Evolutionary conservation across 2,797 vertebrate species (phyloP).

Genomic region (Merluccius polli): DNA sequence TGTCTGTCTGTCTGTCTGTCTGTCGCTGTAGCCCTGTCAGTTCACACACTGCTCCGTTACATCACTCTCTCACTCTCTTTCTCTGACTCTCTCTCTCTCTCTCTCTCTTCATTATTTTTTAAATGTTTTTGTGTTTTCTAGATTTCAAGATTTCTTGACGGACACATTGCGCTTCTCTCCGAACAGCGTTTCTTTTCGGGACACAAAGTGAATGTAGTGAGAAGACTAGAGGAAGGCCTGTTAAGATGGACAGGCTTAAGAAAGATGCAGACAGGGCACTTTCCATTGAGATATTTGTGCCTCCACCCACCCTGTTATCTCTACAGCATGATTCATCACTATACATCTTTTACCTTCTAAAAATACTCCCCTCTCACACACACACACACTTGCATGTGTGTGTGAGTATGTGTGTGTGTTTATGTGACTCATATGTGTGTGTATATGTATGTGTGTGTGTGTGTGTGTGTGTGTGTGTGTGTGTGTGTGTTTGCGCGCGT

Average conservation of each 20-base stretch:
- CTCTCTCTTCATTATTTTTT: slow-evolving; percentile 27
- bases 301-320: not conserved
- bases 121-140: not conserved
- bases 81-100: slow-evolving; percentile 16
- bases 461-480: not conserved
- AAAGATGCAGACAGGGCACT: too few relatives aligned
- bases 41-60: not conserved
- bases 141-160: not conserved
- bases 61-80: slow-evolving; percentile 17
- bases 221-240: too few relatives aligned
- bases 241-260: too few relatives aligned
- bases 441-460: not conserved
- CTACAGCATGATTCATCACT: not conserved
- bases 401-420: not conserved
- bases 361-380: not conserved
- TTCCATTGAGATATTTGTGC: not conserved
- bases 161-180: not conserved
- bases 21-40: not conserved
- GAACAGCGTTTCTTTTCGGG: too few relatives aligned
- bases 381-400: not conserved
- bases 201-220: not conserved
- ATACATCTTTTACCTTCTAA: not conserved
- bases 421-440: not conserved
- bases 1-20: not conserved
- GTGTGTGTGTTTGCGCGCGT: not conserved